A percentile compares a stretch with the other conserved stretches of the same genome.
phyloP scores from a whole-genome alignment of 2,888 invertebrate genomes.

The Polia nebulosa region DNA sequence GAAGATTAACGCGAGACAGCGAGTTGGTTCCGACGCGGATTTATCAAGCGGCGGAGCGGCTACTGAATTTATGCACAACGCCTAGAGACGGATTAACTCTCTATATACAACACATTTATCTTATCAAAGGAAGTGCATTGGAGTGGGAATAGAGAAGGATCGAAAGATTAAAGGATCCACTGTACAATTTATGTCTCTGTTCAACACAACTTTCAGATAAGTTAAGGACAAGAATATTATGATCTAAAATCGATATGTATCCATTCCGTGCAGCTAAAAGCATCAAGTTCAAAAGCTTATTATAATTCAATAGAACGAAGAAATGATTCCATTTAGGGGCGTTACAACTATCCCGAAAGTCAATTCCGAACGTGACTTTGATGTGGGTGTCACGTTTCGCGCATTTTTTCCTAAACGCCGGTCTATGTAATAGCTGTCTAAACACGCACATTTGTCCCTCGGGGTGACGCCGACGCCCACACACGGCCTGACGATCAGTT shows the following conservation, averaged over 20 bases:
- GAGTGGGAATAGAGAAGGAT: slow-evolving; percentile 29
- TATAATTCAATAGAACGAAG: slow-evolving; percentile 2
- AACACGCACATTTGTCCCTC: slow-evolving; percentile 61
- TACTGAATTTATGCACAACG: slow-evolving; percentile 66
- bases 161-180: slow-evolving; percentile 34
- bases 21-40: slow-evolving; percentile 65
- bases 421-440: slow-evolving; percentile 64
- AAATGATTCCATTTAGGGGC: background rate
- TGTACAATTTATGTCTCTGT: slow-evolving; percentile 37
- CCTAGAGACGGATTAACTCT: slow-evolving; percentile 38
- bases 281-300: background rate
- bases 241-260: slow-evolving; percentile 2
- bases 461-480: slow-evolving; percentile 67
- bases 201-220: slow-evolving; percentile 17
- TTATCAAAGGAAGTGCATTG: slow-evolving; percentile 50
- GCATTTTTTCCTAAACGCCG: slow-evolving; percentile 57
- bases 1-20: slow-evolving; percentile 68
- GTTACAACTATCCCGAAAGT: slow-evolving; percentile 23
- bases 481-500: slow-evolving; percentile 67
- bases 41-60: slow-evolving; percentile 68
- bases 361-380: slow-evolving; percentile 61
- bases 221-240: slow-evolving; percentile 7
- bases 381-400: slow-evolving; percentile 61
- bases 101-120: slow-evolving; percentile 36
- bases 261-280: slow-evolving; percentile 6